These are phyloP conservation scores for Phyllostomus hastatus DNA, from an alignment of 2,113 vertebrate species.

Conservation along the genomic window DNA sequence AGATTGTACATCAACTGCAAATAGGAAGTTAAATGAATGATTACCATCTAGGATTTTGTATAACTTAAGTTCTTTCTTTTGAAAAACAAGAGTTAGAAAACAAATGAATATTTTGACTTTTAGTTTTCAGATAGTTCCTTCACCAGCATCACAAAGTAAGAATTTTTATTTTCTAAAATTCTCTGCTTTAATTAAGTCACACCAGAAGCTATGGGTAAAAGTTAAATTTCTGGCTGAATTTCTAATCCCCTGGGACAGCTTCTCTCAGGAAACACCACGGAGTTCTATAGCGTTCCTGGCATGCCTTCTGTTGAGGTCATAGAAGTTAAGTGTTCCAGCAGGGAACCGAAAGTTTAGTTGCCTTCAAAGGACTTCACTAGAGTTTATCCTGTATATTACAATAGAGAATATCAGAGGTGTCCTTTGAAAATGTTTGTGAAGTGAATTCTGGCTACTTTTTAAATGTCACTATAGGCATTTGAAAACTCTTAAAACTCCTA, in stretches of 20 bases:
- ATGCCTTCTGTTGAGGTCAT: slow-evolving; percentile 82
- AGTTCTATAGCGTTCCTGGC: slow-evolving; percentile 83
- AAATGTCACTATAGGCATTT: background rate
- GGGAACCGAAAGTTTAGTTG: slow-evolving; percentile 77
- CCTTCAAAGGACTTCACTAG: slow-evolving; percentile 83
- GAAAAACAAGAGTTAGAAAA: background rate
- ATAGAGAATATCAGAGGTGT: slow-evolving; percentile 82
- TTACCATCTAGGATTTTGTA: background rate
- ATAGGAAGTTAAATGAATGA: background rate
- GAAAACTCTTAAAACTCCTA: background rate
- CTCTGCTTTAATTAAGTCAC: slow-evolving; percentile 30
- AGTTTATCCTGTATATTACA: slow-evolving; percentile 70
- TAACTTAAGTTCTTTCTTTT: background rate
- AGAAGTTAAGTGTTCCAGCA: slow-evolving; percentile 91
- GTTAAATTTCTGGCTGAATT: background rate
- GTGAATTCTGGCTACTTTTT: slow-evolving; percentile 77
- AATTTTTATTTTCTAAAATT: background rate
- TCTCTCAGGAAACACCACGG: slow-evolving; percentile 82
- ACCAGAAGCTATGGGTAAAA: slow-evolving; percentile 6
- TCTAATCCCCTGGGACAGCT: slow-evolving; percentile 53
- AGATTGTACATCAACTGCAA: background rate
- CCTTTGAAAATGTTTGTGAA: slow-evolving; percentile 65
- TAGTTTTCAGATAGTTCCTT: background rate
- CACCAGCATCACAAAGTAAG: background rate
- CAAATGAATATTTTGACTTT: background rate